Evolutionary conservation across 2,113 vertebrate species (phyloP).

Genomic region (Eudyptes chrysolophus): DNA sequence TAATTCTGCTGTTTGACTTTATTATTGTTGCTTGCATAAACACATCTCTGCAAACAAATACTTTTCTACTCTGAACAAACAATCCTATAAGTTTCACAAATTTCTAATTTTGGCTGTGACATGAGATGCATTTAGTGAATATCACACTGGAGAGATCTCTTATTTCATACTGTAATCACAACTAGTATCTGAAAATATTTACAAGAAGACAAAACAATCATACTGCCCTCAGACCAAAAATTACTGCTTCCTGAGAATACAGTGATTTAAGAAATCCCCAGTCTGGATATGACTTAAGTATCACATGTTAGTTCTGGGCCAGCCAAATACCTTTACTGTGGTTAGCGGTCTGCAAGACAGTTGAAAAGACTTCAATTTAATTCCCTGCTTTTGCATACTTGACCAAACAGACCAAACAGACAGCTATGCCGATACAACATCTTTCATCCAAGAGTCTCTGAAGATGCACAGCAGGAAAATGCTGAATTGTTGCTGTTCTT

Average conservation of each 20-base stretch:
- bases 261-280: background rate
- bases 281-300: constrained; percentile 13
- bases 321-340: background rate
- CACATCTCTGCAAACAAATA: background rate
- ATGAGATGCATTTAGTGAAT: background rate
- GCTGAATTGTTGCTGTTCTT: background rate
- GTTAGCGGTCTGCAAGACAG: constrained; percentile 2
- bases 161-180: background rate
- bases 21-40: background rate
- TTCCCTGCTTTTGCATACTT: background rate
- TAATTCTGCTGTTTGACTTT: background rate
- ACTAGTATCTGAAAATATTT: background rate
- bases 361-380: background rate
- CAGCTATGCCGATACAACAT: background rate
- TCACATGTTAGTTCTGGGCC: background rate
- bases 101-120: background rate
- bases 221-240: background rate
- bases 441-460: background rate
- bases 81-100: background rate
- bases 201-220: background rate
- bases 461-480: background rate
- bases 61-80: background rate
- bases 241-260: background rate
- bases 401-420: background rate
- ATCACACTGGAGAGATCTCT: background rate